Conservation (phyloP, 2,888 invertebrate species). For the Blastobasis lacticolella region DNA sequence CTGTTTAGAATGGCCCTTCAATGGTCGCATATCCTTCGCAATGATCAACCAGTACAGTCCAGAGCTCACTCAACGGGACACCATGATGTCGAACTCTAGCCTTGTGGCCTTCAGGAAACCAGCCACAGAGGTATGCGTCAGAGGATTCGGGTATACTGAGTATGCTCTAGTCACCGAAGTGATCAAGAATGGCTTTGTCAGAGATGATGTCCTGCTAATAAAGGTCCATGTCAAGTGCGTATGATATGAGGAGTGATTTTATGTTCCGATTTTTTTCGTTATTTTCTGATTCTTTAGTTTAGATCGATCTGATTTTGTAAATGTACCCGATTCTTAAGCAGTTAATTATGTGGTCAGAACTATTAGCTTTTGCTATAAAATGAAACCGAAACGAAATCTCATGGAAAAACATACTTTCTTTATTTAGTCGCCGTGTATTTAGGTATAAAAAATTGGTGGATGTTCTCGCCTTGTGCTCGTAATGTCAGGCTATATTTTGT, state of each 20-base stretch:
- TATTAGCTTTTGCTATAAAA: no score
- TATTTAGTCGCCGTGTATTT: no score
- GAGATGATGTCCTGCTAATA: slow-evolving; percentile 80
- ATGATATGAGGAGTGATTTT: slow-evolving; percentile 38
- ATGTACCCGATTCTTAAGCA: no score
- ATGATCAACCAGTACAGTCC: slow-evolving; percentile 81
- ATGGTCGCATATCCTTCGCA: slow-evolving; percentile 84
- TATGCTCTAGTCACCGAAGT: slow-evolving; percentile 85
- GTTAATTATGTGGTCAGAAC: no score
- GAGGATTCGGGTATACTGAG: slow-evolving; percentile 92
- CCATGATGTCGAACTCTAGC: slow-evolving; percentile 86
- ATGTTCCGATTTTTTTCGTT: slow-evolving; percentile 1
- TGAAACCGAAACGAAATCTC: no score
- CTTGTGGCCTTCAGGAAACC: slow-evolving; percentile 89
- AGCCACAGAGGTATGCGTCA: slow-evolving; percentile 80
- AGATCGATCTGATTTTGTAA: no score
- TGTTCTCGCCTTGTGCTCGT: no score
- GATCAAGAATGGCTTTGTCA: slow-evolving; percentile 78
- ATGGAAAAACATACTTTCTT: no score
- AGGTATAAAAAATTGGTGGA: no score
- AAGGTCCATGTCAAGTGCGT: slow-evolving; percentile 76
- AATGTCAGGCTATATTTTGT: no score
- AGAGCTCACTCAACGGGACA: slow-evolving; percentile 81
- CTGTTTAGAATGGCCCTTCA: slow-evolving; percentile 92
- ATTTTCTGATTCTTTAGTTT: background rate